These are phyloP conservation scores for Isaurus tuberculatus DNA, from an alignment of 92 coral and sea anemone genomes.

Conservation along the genomic window DNA sequence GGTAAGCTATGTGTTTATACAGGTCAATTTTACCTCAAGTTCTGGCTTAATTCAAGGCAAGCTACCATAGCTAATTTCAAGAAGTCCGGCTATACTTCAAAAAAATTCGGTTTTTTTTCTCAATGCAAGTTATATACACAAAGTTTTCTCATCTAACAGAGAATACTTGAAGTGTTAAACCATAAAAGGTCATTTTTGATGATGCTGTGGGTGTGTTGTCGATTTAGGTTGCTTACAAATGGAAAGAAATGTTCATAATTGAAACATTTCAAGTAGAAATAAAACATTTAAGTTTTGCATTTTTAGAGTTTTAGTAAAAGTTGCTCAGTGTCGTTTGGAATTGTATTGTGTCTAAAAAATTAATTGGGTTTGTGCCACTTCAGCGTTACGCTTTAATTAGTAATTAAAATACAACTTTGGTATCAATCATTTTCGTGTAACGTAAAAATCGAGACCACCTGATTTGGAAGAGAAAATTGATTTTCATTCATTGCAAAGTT, in stretches of 20 bases:
- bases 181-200: not conserved
- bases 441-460: not conserved
- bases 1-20: constrained; percentile 2
- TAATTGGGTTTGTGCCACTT: constrained; percentile 2
- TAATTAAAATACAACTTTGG: constrained; percentile 8
- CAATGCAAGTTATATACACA: not conserved
- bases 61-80: no score
- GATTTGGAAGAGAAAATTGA: not conserved
- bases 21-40: not conserved
- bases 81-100: no score
- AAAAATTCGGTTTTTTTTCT: not conserved
- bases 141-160: not conserved
- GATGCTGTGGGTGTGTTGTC: not conserved
- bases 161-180: not conserved
- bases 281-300: not conserved
- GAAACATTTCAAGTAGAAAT: not conserved
- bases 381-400: constrained; percentile 18
- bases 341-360: not conserved
- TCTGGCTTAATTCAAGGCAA: not conserved
- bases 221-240: constrained; percentile 1
- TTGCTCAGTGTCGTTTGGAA: constrained; percentile 33
- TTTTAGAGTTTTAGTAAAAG: constrained; percentile 5
- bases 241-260: not conserved
- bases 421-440: not conserved
- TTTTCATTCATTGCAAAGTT: not conserved